phyloP scores from a whole-genome alignment of 1,140 invertebrate species.

The Drosophila pallidifrons region DNA sequence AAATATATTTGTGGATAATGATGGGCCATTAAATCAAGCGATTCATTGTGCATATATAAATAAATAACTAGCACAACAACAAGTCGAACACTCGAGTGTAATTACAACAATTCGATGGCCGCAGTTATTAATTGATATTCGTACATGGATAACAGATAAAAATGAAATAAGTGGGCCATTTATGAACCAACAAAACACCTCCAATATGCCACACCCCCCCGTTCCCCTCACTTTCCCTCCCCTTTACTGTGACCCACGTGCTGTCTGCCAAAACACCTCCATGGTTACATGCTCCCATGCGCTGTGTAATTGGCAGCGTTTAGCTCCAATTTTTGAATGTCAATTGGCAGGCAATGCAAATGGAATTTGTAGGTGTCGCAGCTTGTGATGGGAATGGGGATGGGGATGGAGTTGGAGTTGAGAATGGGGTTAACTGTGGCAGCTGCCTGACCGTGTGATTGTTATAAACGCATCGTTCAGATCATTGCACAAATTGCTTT shows the following conservation, averaged over 20 bases:
- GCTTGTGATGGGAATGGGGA: not conserved
- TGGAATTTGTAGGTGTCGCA: not conserved
- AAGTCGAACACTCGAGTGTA: conserved; percentile 33
- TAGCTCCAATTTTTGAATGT: conserved; percentile 53
- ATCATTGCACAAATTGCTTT: conserved; percentile 72
- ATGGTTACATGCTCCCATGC: conserved; percentile 53
- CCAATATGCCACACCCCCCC: conserved; percentile 16
- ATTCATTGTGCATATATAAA: conserved; percentile 42
- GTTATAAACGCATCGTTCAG: conserved; percentile 47
- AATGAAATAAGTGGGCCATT: conserved; percentile 58
- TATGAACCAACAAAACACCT: conserved; percentile 43
- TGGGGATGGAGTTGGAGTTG: not conserved
- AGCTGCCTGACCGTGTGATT: conserved; percentile 28
- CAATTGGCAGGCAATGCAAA: conserved; percentile 40
- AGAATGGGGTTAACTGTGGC: not conserved
- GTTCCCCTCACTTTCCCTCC: not conserved
- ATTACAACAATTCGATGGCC: conserved; percentile 58
- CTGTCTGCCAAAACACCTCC: conserved; percentile 7
- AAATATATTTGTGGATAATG: conserved; percentile 25
- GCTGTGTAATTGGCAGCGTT: conserved; percentile 46
- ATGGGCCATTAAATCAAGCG: conserved; percentile 17
- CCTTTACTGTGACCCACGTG: not conserved
- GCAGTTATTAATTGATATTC: conserved; percentile 71
- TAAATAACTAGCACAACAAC: conserved; percentile 48
- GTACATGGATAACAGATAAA: conserved; percentile 50